Base-by-base conservation (phyloP, 2,888 invertebrate genomes). In the Ypsolopha sequella region DNA sequence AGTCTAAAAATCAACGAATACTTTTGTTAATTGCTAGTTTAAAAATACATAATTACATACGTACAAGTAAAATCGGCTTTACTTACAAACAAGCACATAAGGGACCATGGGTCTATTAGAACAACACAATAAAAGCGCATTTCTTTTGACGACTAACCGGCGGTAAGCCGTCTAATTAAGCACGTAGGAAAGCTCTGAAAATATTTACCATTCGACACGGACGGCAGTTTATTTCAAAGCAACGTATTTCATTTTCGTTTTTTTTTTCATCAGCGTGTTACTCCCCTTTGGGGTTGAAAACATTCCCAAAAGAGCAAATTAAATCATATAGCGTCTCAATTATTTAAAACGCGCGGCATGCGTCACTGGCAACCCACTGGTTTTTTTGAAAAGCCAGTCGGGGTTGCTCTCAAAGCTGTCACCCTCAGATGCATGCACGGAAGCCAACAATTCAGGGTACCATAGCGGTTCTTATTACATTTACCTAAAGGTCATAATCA, bases 261-360 rank as follows among this genome's bases (percentile, higher is more conserved):
- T 67, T 64, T 57, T 58, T 55, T 58, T 52, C 58, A 61, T 61
- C 58, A 64, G 66, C 69, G 71, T 68, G 70, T 65, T 64, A 60
- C 65, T 60, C 66, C 71, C 66, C 63, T 60, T 53, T 60, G 55
- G 54, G 57, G 59, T 58, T 60, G 24, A 64, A 73, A 76, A 74
- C 66, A 69, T 70, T 70, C 61, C 36, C 68, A 70, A 80, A 75
- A 77, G 74, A 73, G 78, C 80, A 82, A 84, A 84, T 84, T 82
- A 84, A 84, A 85, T 82, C 80, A 81, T 81, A 82, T 68, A 76
- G 70, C 76, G 70, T 79, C 80, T 84, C 80, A 81, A 80, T 85
- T 84, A 82, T 84, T 78, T 73, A 72, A 74, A 80, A 76, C 70
- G 72, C 73, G 73, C 73, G 70, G 70, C 72, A 65, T 66, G 70